Evolutionary conservation across 2,113 vertebrate genomes (phyloP).

Genomic region (Geococcyx californianus): DNA sequence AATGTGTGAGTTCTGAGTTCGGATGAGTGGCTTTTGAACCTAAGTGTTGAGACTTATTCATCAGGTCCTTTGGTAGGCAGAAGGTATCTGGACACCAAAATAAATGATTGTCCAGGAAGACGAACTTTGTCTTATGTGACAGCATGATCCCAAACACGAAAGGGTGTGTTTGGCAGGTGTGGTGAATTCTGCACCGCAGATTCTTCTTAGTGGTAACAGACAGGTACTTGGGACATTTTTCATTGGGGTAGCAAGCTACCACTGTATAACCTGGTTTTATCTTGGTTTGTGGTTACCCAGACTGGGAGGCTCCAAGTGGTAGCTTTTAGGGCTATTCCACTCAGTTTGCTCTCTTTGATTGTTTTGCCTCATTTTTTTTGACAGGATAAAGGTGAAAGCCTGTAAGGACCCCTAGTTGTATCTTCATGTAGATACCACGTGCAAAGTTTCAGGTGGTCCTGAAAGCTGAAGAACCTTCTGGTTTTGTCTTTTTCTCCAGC

Average conservation of each 20-base stretch:
- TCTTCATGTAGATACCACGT: background rate
- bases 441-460: background rate
- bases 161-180: background rate
- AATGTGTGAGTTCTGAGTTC: background rate
- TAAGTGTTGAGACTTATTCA: background rate
- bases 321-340: background rate
- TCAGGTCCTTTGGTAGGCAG: background rate
- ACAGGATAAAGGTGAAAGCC: background rate
- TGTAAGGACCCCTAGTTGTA: background rate
- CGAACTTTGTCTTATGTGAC: background rate
- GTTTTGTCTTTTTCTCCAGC: background rate
- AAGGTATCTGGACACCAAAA: background rate
- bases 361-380: background rate
- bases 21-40: background rate
- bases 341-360: background rate
- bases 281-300: background rate
- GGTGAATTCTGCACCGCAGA: background rate
- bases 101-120: background rate
- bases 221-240: background rate
- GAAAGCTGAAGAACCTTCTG: background rate
- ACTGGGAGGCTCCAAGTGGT: background rate
- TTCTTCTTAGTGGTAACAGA: background rate
- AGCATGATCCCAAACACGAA: background rate
- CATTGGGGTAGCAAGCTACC: background rate
- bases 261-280: background rate